phyloP scores from a whole-genome alignment of 2,113 vertebrate species.

The Astur gentilis region DNA sequence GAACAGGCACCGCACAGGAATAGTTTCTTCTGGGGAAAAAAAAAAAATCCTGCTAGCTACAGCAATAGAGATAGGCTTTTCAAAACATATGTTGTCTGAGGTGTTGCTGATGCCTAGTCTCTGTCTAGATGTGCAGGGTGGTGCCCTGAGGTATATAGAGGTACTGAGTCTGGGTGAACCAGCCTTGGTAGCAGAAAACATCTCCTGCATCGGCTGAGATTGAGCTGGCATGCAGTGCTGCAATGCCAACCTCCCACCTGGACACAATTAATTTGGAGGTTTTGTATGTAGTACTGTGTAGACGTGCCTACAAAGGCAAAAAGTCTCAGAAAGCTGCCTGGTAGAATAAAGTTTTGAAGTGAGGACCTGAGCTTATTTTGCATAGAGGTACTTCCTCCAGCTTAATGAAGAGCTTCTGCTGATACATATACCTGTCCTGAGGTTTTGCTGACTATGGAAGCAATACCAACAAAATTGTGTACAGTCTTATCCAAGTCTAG shows the following conservation, averaged over 20 bases:
- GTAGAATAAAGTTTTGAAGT: neutral
- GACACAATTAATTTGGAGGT: neutral
- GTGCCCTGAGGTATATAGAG: neutral
- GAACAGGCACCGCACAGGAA: neutral
- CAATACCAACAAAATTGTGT: neutral
- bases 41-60: neutral
- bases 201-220: fast-evolving
- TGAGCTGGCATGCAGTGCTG: neutral
- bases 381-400: neutral
- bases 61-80: neutral
- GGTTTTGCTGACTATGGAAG: neutral
- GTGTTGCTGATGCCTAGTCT: neutral
- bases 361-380: neutral
- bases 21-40: neutral
- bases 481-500: neutral
- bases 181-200: neutral
- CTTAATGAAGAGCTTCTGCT: neutral
- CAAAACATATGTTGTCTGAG: neutral
- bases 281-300: neutral
- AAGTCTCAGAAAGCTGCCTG: neutral
- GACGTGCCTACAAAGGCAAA: neutral
- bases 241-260: neutral
- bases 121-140: neutral
- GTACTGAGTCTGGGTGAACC: neutral
- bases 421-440: neutral